Conservation (phyloP, 2,797 vertebrate genomes). For the Poecile montanus region DNA sequence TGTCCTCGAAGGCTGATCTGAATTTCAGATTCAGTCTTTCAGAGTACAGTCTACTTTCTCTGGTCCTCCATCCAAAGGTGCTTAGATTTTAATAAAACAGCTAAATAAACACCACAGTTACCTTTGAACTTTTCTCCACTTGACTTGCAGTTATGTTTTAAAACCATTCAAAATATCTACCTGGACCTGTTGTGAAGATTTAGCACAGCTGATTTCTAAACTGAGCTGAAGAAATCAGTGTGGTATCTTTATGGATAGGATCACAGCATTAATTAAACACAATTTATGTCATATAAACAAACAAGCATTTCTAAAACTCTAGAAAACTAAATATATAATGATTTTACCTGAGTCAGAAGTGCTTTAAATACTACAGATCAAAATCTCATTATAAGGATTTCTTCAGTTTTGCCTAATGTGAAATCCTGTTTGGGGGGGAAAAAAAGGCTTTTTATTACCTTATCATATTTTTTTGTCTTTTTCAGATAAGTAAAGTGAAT, state of each 20-base stretch:
- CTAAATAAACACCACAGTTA: background rate
- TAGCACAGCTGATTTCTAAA: background rate
- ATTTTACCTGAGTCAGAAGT: conserved; percentile 88
- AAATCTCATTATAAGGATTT: conserved; percentile 87
- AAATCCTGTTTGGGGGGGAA: conserved; percentile 62
- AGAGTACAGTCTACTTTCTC: background rate
- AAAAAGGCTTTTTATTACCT: background rate
- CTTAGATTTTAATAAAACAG: background rate
- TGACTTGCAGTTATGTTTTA: background rate
- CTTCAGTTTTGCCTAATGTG: conserved; percentile 88
- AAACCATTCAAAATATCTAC: background rate
- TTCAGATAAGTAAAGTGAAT: background rate
- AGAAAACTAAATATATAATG: background rate
- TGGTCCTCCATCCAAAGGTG: background rate
- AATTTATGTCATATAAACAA: background rate
- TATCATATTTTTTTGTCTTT: background rate
- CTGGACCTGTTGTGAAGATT: background rate
- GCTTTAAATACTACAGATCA: conserved; percentile 85
- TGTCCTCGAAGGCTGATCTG: background rate
- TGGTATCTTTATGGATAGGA: background rate
- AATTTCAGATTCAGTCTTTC: background rate
- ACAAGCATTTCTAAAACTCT: background rate
- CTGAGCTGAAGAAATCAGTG: background rate
- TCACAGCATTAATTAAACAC: background rate
- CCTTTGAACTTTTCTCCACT: background rate